These are phyloP conservation scores for Harpagus bidentatus DNA, from an alignment of 2,113 vertebrate species.

Conservation along the genomic window DNA sequence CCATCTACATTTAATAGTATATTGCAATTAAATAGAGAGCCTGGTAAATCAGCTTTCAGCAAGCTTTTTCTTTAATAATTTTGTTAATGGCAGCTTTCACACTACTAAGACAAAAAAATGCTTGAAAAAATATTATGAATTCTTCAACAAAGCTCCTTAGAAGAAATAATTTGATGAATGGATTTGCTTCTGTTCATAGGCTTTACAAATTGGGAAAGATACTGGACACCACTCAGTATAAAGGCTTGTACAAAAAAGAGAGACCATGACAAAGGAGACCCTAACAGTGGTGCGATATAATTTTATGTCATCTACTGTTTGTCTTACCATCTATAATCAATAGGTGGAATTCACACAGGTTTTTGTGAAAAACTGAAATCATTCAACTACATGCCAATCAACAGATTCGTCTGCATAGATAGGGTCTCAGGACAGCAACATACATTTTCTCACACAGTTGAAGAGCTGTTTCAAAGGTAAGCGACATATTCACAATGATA, in stretches of 20 bases:
- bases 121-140: not conserved
- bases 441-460: not conserved
- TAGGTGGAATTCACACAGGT: not conserved
- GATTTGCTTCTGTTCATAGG: not conserved
- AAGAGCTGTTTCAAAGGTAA: not conserved
- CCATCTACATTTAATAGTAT: not conserved
- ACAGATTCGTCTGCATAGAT: not conserved
- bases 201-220: not conserved
- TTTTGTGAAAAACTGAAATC: not conserved
- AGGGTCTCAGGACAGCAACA: not conserved
- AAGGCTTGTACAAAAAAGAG: not conserved
- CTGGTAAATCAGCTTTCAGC: not conserved
- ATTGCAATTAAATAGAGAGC: not conserved
- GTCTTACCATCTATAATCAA: not conserved
- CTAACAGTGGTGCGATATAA: not conserved
- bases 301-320: not conserved
- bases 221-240: not conserved
- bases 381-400: not conserved
- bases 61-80: not conserved
- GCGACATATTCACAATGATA: not conserved
- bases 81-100: not conserved
- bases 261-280: not conserved
- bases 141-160: not conserved
- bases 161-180: not conserved
- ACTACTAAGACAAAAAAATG: not conserved